These are phyloP conservation scores for Sarcophilus harrisii DNA, from an alignment of 2,797 vertebrate species.

Conservation along the genomic window DNA sequence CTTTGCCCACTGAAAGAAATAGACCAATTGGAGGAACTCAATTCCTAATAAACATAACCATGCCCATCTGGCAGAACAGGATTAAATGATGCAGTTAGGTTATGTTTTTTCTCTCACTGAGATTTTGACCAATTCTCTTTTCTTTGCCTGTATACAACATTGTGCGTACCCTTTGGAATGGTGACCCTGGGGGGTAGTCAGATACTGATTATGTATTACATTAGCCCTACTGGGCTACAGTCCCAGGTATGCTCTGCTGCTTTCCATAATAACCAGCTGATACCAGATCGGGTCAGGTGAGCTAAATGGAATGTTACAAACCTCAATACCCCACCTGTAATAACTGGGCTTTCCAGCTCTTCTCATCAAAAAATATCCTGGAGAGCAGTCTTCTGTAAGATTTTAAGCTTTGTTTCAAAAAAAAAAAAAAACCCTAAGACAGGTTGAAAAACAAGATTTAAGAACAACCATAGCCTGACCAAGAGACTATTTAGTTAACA, in stretches of 20 bases:
- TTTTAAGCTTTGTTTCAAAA: not conserved
- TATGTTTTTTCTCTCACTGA: not conserved
- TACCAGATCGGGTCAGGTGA: not conserved
- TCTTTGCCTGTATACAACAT: not conserved
- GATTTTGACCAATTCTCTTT: not conserved
- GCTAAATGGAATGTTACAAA: not conserved
- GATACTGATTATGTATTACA: not conserved
- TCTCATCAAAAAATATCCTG: not conserved
- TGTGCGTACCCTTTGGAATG: not conserved
- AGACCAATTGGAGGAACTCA: not conserved
- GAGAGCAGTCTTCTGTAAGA: not conserved
- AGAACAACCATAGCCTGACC: not conserved
- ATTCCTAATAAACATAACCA: not conserved
- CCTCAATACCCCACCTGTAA: not conserved
- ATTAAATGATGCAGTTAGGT: not conserved
- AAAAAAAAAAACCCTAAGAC: not conserved
- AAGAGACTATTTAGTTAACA: not conserved
- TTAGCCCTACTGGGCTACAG: not conserved
- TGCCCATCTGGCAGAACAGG: not conserved
- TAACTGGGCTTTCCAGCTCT: not conserved
- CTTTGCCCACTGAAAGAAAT: not conserved
- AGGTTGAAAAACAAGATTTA: constrained; percentile 19
- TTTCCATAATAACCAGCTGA: not conserved
- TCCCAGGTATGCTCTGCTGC: not conserved
- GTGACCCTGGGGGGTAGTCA: not conserved